These are phyloP conservation scores for Salvator merianae DNA, from an alignment of 2,113 vertebrate genomes.

Conservation along the genomic window DNA sequence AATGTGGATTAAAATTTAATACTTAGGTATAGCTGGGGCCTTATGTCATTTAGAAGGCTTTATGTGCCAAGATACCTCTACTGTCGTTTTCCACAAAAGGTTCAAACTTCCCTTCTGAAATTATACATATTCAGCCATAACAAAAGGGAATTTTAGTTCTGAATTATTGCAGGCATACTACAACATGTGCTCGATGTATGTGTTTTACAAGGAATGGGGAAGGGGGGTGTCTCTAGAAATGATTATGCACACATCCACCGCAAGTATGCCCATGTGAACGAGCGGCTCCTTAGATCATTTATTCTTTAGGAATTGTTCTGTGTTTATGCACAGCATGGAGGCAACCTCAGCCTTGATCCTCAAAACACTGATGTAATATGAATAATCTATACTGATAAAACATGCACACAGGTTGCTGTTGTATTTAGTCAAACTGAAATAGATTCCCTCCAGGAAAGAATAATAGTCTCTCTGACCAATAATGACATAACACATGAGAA, in stretches of 20 bases:
- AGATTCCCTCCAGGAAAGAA: conserved; percentile 9
- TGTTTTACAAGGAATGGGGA: not conserved
- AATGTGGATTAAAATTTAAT: too few species aligned
- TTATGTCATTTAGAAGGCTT: not conserved
- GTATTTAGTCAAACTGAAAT: not conserved
- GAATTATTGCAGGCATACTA: not conserved
- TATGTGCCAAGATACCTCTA: not conserved
- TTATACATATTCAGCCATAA: not conserved
- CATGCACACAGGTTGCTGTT: not conserved
- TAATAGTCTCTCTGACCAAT: conserved; percentile 13
- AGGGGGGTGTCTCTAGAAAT: not conserved
- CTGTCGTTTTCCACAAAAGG: not conserved
- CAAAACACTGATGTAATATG: not conserved
- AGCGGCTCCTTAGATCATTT: not conserved
- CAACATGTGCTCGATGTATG: not conserved
- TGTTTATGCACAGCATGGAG: not conserved
- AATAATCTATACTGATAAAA: not conserved
- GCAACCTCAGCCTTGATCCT: not conserved
- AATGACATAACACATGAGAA: conserved; percentile 3
- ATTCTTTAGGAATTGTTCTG: not conserved
- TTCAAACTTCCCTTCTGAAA: not conserved
- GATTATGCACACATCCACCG: not conserved
- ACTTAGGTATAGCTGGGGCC: too few species aligned
- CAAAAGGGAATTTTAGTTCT: not conserved
- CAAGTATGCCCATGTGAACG: not conserved